Percentiles rank a stretch among this genome's conserved stretches.
Evolutionary conservation across 1,140 invertebrate genomes (phyloP).

Genomic region (Drosophila trapezifrons): DNA sequence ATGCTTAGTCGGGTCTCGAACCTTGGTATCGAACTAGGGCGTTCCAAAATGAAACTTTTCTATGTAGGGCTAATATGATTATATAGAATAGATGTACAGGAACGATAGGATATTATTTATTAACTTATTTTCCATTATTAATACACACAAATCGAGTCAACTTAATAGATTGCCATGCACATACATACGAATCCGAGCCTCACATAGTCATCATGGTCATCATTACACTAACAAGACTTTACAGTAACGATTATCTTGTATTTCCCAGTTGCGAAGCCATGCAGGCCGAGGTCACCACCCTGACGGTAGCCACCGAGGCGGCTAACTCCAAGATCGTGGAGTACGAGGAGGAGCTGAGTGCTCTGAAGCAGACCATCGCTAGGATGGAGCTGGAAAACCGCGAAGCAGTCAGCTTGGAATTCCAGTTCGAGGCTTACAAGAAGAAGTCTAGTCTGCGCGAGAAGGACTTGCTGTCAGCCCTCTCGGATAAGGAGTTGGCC

Average conservation of each 20-base stretch:
- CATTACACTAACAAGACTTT: too few relatives aligned
- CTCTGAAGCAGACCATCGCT: slow-evolving; percentile 49
- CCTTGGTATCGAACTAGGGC: too few relatives aligned
- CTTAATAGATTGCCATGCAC: too few relatives aligned
- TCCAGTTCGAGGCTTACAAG: slow-evolving; percentile 72
- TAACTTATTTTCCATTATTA: background rate
- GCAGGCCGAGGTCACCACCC: slow-evolving; percentile 37
- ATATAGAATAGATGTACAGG: too few relatives aligned
- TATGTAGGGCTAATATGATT: too few relatives aligned
- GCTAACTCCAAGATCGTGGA: slow-evolving; percentile 44
- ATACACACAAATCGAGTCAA: too few relatives aligned
- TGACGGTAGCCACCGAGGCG: slow-evolving; percentile 33
- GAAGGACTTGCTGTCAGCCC: slow-evolving; percentile 66
- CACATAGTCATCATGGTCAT: background rate
- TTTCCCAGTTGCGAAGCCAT: slow-evolving; percentile 48
- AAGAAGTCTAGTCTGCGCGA: slow-evolving; percentile 68
- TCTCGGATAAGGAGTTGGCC: slow-evolving; percentile 69
- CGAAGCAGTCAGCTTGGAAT: slow-evolving; percentile 70
- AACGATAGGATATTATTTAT: too few relatives aligned
- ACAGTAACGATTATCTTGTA: background rate
- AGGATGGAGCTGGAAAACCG: slow-evolving; percentile 76
- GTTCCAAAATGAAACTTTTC: too few relatives aligned
- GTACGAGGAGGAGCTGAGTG: slow-evolving; percentile 53
- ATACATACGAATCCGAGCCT: too few relatives aligned
- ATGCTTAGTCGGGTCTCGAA: too few relatives aligned